Percentiles rank a stretch among this genome's conserved stretches.
Evolutionary conservation across 2,113 vertebrate species (phyloP).

Genomic region (Sinocyclocheilus anophthalmus): DNA sequence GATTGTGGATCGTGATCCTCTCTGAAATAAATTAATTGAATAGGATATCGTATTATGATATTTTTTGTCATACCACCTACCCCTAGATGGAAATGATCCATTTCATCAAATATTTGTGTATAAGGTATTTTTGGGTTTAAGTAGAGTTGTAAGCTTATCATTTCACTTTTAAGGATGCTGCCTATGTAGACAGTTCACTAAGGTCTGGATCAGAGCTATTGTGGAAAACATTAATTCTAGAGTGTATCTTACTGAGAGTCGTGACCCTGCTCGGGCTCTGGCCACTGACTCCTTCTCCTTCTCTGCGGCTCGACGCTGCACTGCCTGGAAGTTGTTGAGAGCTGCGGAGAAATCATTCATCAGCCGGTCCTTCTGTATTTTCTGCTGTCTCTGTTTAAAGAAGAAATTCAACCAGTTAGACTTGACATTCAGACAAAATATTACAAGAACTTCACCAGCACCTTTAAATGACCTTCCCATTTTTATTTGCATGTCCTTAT

Average conservation of each 20-base stretch:
- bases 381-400: conserved; percentile 87
- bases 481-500: not conserved
- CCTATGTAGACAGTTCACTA: not conserved
- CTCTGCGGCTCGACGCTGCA: conserved; percentile 88
- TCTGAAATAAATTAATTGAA: no score
- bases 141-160: no score
- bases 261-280: conserved; percentile 87
- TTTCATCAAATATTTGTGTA: not conserved
- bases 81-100: not conserved
- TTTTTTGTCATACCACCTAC: no score
- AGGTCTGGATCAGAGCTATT: not conserved
- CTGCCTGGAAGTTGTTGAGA: conserved; percentile 90
- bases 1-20: no score
- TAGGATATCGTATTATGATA: no score
- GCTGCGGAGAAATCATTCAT: conserved; percentile 95
- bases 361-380: conserved; percentile 92
- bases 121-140: not conserved
- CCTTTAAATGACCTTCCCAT: no score
- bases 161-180: not conserved
- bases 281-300: conserved; percentile 92
- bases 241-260: conserved; percentile 78
- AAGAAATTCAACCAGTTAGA: not conserved
- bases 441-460: not conserved
- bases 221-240: not conserved
- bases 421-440: not conserved